Evolutionary conservation across 1,140 invertebrate species (phyloP).

Genomic region (Homalodisca vitripennis): DNA sequence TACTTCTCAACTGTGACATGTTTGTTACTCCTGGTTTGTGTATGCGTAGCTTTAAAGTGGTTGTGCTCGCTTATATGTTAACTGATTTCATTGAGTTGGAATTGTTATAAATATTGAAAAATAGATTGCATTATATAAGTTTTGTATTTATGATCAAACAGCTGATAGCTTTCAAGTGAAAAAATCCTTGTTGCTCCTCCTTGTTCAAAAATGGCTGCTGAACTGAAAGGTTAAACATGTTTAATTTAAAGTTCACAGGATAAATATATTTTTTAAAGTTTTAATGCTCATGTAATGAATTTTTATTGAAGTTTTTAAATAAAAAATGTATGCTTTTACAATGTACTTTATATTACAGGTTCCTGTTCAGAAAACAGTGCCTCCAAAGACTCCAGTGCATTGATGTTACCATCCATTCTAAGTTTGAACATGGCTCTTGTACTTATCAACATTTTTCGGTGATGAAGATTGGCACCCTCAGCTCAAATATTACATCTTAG

Average conservation of each 20-base stretch:
- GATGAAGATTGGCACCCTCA: too few species aligned
- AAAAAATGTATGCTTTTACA: neutral
- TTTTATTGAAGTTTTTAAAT: neutral
- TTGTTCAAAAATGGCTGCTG: neutral
- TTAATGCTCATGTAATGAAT: neutral
- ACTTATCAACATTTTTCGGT: constrained; percentile 32
- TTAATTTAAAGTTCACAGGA: neutral
- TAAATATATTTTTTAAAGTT: neutral
- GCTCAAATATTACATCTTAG: too few species aligned
- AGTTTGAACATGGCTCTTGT: neutral
- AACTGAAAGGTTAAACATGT: neutral
- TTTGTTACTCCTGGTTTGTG: too few species aligned
- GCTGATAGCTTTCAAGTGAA: too few species aligned
- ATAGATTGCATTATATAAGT: too few species aligned
- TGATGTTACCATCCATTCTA: constrained; percentile 33
- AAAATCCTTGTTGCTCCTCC: neutral
- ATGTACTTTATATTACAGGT: constrained; percentile 28
- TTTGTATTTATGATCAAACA: too few species aligned
- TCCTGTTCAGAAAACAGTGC: constrained; percentile 32
- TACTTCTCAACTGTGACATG: too few species aligned
- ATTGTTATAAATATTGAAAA: too few species aligned
- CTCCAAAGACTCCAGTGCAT: constrained; percentile 3
- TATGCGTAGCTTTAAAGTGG: too few species aligned
- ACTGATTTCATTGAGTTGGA: too few species aligned
- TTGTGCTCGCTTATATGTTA: too few species aligned